Evolutionary conservation across 2,797 vertebrate species (phyloP).

Genomic region (Neosalanx taihuensis): DNA sequence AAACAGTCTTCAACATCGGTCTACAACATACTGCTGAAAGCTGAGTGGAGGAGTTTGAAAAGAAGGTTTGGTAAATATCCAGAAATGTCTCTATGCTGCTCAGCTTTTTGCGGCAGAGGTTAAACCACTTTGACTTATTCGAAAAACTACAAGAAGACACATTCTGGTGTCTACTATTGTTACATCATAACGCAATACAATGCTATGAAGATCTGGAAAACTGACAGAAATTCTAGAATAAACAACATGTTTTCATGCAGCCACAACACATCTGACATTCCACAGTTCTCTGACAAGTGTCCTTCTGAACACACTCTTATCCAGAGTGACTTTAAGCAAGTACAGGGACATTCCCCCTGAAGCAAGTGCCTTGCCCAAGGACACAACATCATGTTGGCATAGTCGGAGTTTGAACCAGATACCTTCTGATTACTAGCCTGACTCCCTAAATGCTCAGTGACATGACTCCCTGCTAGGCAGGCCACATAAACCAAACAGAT

Average conservation of each 20-base stretch:
- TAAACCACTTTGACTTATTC: background rate
- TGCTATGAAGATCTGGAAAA: background rate
- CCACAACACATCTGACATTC: too few relatives aligned
- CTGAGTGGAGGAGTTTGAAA: background rate
- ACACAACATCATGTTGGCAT: too few relatives aligned
- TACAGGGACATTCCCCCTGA: too few relatives aligned
- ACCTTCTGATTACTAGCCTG: background rate
- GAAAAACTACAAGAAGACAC: background rate
- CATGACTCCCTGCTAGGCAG: background rate
- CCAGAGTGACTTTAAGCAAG: too few relatives aligned
- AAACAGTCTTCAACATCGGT: background rate
- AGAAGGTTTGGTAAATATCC: background rate
- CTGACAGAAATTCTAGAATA: background rate
- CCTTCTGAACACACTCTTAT: background rate
- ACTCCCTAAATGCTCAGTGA: background rate
- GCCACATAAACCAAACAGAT: background rate
- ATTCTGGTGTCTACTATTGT: background rate
- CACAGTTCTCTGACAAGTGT: background rate
- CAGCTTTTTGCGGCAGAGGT: background rate
- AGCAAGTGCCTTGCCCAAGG: too few relatives aligned
- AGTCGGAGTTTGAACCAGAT: too few relatives aligned
- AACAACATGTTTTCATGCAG: too few relatives aligned
- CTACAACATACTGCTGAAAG: background rate
- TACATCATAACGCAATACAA: slow-evolving; percentile 1
- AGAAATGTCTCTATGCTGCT: background rate